These are phyloP conservation scores for Drosophila navojoa DNA, from an alignment of 1,140 invertebrate species.

Conservation along the genomic window DNA sequence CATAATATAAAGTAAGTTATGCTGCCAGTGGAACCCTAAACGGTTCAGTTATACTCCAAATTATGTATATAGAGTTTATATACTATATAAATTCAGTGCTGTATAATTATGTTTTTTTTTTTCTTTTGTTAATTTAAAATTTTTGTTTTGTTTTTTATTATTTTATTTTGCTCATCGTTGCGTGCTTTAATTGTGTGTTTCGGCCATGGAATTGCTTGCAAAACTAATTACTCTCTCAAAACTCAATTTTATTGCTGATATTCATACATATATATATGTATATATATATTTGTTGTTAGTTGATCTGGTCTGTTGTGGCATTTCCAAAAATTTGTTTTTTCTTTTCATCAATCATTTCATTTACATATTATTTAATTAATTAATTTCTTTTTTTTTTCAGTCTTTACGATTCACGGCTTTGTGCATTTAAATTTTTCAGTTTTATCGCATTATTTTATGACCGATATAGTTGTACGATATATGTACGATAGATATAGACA, in stretches of 20 bases:
- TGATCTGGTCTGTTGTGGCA: slow-evolving; percentile 43
- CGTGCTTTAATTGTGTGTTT: slow-evolving; percentile 44
- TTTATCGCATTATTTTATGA: slow-evolving; percentile 50
- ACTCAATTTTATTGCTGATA: slow-evolving; percentile 2
- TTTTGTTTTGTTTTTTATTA: not conserved
- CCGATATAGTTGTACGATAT: slow-evolving; percentile 48
- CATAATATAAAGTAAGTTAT: slow-evolving; percentile 68
- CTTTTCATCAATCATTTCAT: slow-evolving; percentile 42
- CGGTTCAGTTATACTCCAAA: slow-evolving; percentile 63
- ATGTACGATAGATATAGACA: slow-evolving; percentile 31
- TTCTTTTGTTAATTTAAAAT: slow-evolving; percentile 4
- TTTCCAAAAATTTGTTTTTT: slow-evolving; percentile 41
- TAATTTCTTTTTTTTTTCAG: slow-evolving; percentile 65
- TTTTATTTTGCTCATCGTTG: slow-evolving; percentile 47
- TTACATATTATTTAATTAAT: slow-evolving; percentile 48
- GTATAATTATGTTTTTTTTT: slow-evolving; percentile 50
- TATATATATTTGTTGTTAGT: slow-evolving; percentile 30
- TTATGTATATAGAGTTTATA: slow-evolving; percentile 59
- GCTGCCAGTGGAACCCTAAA: slow-evolving; percentile 64
- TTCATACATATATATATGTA: slow-evolving; percentile 3
- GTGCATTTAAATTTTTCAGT: slow-evolving; percentile 75
- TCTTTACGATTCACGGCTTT: slow-evolving; percentile 83
- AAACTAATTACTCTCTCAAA: slow-evolving; percentile 2
- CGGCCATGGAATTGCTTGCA: slow-evolving; percentile 54
- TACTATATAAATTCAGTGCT: slow-evolving; percentile 77